Evolutionary conservation across 2,113 vertebrate species (phyloP).

Genomic region (Phyllostomus hastatus): DNA sequence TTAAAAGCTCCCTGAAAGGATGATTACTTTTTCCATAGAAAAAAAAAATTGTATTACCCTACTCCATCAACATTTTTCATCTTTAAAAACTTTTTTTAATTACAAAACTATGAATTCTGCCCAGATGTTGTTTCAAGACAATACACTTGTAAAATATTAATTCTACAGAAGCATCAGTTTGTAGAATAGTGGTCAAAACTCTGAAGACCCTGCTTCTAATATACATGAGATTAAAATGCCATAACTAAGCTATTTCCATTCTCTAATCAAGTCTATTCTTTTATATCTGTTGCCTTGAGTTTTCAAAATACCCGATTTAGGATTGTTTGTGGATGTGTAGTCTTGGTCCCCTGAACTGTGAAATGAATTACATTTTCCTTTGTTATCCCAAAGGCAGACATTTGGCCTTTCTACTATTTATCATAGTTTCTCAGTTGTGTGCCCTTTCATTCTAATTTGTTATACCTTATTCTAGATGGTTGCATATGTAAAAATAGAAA

Average conservation of each 20-base stretch:
- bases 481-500: neutral
- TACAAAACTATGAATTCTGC: neutral
- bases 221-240: neutral
- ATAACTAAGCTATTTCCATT: neutral
- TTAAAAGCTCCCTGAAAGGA: neutral
- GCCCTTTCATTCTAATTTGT: neutral
- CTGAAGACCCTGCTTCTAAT: neutral
- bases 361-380: constrained; percentile 50
- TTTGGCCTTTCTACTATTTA: constrained; percentile 25
- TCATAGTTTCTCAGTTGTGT: neutral
- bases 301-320: constrained; percentile 17
- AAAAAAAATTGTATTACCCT: neutral
- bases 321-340: neutral
- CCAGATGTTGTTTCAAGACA: neutral
- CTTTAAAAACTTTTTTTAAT: constrained; percentile 14
- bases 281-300: neutral
- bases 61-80: neutral
- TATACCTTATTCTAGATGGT: neutral
- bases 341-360: neutral
- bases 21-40: neutral
- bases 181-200: neutral
- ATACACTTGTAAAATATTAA: neutral
- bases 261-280: neutral
- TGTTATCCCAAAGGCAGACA: constrained; percentile 10
- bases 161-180: neutral